Percentiles rank a stretch among this genome's conserved stretches.
Evolutionary conservation across 64 coral and sea anemone species (phyloP).

Genomic region (Astreopora myriophthalma): DNA sequence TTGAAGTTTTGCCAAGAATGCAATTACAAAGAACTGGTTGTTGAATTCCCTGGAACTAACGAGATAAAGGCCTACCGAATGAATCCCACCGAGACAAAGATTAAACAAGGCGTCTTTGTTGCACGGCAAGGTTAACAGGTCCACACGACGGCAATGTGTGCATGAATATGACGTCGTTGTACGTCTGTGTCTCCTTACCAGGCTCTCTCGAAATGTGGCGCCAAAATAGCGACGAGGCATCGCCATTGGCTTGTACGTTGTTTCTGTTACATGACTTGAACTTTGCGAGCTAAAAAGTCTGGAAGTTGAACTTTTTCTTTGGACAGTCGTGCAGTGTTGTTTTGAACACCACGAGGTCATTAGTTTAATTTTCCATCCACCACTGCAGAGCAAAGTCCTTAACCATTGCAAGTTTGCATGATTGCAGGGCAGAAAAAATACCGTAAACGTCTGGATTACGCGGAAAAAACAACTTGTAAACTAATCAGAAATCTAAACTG

Average conservation of each 20-base stretch:
- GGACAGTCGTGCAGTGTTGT: constrained; percentile 4
- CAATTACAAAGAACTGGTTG: constrained; percentile 2
- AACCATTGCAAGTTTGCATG: too few species aligned
- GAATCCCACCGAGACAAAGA: background rate
- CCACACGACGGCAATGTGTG: too few species aligned
- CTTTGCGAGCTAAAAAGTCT: background rate
- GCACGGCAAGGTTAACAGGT: background rate
- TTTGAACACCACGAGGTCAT: background rate
- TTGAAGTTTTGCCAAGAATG: constrained; percentile 39
- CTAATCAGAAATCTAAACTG: too few species aligned
- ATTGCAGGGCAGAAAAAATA: background rate
- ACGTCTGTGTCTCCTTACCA: background rate
- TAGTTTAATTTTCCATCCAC: background rate
- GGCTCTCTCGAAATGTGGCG: background rate
- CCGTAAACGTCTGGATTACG: too few species aligned
- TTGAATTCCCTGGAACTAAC: constrained; percentile 10
- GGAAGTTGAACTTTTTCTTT: background rate
- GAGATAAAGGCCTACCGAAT: background rate
- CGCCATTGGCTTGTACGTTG: too few species aligned
- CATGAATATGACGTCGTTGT: background rate
- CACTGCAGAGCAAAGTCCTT: too few species aligned
- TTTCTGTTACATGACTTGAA: background rate
- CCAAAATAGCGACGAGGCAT: too few species aligned
- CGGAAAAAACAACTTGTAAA: too few species aligned
- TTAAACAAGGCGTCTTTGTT: background rate